Evolutionary conservation across 1,140 invertebrate species (phyloP).

Genomic region (Artemia franciscana): DNA sequence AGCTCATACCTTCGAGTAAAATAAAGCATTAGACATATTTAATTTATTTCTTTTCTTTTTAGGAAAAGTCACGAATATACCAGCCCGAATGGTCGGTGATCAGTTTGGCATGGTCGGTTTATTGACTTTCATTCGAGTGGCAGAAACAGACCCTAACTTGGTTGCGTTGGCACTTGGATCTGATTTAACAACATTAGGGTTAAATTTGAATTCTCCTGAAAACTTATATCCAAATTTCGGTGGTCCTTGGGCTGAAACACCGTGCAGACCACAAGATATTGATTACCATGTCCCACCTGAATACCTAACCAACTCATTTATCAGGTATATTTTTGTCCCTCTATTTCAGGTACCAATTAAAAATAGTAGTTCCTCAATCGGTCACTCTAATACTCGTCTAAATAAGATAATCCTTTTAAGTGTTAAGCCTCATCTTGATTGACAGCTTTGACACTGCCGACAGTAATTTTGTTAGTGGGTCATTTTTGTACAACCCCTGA

Average conservation of each 20-base stretch:
- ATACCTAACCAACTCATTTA: slow-evolving; percentile 82
- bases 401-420: no score
- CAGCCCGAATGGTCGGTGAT: slow-evolving; percentile 90
- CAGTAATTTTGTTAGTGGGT: no score
- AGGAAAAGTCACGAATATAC: slow-evolving; percentile 92
- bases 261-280: slow-evolving; percentile 92
- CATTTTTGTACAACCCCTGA: no score
- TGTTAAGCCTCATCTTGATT: no score
- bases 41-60: slow-evolving; percentile 15
- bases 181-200: slow-evolving; percentile 84
- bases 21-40: no score
- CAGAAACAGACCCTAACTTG: slow-evolving; percentile 85
- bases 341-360: no score
- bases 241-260: slow-evolving; percentile 90
- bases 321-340: slow-evolving; percentile 37
- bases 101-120: slow-evolving; percentile 98
- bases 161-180: slow-evolving; percentile 85
- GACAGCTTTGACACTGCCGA: no score
- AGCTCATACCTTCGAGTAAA: no score
- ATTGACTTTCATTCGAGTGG: slow-evolving; percentile 85
- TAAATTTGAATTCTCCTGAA: slow-evolving; percentile 93
- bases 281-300: slow-evolving; percentile 96
- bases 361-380: no score
- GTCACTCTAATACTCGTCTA: no score
- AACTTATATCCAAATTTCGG: slow-evolving; percentile 90